These are phyloP conservation scores for Pipra filicauda DNA, from an alignment of 2,113 vertebrate species.

Conservation along the genomic window DNA sequence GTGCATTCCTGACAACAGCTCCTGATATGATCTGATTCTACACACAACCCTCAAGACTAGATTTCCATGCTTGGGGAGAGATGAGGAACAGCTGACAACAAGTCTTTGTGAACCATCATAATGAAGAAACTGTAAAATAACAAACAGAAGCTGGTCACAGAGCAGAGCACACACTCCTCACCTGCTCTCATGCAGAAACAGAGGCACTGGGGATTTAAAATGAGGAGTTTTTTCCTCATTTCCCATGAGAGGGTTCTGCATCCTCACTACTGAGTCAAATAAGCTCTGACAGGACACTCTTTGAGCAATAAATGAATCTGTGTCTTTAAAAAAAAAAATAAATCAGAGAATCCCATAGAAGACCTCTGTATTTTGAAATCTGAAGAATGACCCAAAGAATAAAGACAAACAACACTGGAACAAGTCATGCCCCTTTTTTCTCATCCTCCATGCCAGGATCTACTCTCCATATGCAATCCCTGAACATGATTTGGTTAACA, in stretches of 20 bases:
- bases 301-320: not conserved
- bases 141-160: not conserved
- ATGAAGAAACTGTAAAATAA: not conserved
- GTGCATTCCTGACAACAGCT: not conserved
- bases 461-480: not conserved
- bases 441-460: not conserved
- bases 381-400: not conserved
- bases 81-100: not conserved
- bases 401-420: not conserved
- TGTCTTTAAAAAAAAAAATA: no score
- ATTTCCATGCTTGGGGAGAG: slow-evolving; percentile 25
- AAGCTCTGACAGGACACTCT: not conserved
- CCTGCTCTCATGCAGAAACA: not conserved
- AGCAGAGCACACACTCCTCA: not conserved
- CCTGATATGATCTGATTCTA: not conserved
- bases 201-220: not conserved
- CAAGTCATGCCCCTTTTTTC: not conserved
- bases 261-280: not conserved
- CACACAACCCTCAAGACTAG: not conserved
- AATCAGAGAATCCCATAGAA: not conserved
- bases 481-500: not conserved
- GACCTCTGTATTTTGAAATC: not conserved
- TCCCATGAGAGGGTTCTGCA: not conserved
- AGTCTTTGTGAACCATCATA: not conserved
- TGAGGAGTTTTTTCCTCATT: not conserved